These are phyloP conservation scores for Halcyon smyrnensis DNA, from an alignment of 2,797 vertebrate species.

Conservation along the genomic window DNA sequence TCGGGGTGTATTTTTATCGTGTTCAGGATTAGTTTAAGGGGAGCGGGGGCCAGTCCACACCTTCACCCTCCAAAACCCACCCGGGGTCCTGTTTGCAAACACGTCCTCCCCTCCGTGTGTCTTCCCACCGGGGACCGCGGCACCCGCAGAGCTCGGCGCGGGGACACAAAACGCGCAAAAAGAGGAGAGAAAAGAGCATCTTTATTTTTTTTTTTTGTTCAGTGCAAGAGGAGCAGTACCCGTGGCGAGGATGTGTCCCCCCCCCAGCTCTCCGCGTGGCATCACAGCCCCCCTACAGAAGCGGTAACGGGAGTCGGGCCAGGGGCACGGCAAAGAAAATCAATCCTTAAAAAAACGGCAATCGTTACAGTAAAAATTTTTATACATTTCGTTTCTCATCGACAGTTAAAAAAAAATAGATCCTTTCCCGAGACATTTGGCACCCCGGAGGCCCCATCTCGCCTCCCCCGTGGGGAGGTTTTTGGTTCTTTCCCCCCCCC, in stretches of 20 bases:
- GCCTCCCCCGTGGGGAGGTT: not conserved
- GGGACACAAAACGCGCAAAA: not conserved
- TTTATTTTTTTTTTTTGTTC: conserved; percentile 70
- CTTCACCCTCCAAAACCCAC: rapidly evolving
- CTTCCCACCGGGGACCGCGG: not conserved
- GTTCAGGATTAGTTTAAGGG: not conserved
- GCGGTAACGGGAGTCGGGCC: not conserved
- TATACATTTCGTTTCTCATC: not conserved
- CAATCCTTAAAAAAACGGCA: not conserved
- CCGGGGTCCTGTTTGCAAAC: not conserved
- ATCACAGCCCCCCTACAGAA: conserved; percentile 36
- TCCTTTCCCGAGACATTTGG: not conserved
- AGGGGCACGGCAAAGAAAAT: conserved; percentile 24
- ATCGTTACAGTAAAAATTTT: conserved; percentile 2
- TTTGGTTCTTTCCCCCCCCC: no score
- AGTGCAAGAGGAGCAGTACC: conserved; percentile 61
- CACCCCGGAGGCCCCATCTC: not conserved
- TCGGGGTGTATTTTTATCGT: not conserved
- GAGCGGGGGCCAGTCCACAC: not conserved
- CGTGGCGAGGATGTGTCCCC: not conserved
- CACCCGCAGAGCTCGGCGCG: rapidly evolving
- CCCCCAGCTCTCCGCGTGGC: not conserved
- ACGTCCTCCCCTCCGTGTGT: no score
- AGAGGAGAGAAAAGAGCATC: conserved; percentile 39
- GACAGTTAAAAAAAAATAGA: conserved; percentile 12